Conservation (phyloP, 2,797 vertebrate genomes). For the Anguilla anguilla region DNA sequence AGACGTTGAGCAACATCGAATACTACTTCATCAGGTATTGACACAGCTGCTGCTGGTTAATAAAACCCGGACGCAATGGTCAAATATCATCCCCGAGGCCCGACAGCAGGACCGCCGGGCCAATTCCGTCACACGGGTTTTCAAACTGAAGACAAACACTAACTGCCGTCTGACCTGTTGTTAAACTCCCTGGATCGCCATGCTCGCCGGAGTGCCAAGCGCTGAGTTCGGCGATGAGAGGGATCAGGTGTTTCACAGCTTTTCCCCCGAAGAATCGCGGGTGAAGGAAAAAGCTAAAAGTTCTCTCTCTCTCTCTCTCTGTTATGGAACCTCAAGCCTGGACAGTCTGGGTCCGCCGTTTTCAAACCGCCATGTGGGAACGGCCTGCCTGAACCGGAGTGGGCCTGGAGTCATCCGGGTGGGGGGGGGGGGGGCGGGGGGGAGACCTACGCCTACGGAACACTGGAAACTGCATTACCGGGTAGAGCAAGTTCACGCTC, state of each 20-base stretch:
- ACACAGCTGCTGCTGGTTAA: constrained; percentile 11
- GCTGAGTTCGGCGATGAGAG: neutral
- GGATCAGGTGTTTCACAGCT: constrained; percentile 29
- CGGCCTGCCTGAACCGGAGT: neutral
- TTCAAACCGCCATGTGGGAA: neutral
- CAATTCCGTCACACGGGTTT: constrained; percentile 1
- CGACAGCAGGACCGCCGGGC: neutral
- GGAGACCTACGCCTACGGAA: neutral
- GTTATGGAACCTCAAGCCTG: neutral
- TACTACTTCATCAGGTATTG: neutral
- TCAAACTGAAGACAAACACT: constrained; percentile 11
- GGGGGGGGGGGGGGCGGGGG: no score
- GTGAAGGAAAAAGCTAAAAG: constrained; percentile 6
- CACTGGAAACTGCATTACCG: neutral
- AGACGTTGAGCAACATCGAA: neutral
- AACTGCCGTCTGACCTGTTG: constrained; percentile 16
- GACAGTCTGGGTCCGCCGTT: neutral
- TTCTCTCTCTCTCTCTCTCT: neutral
- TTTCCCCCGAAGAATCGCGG: constrained; percentile 3
- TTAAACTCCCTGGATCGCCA: constrained; percentile 10
- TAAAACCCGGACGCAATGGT: neutral
- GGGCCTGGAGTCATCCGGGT: neutral
- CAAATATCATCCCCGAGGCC: constrained; percentile 26
- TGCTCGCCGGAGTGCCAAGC: neutral
- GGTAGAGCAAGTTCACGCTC: neutral